A percentile compares a stretch with the other conserved stretches of the same genome.
These are phyloP conservation scores for Theristus sp. DNA, from an alignment of 2,888 invertebrate species.

Conservation along the genomic window DNA sequence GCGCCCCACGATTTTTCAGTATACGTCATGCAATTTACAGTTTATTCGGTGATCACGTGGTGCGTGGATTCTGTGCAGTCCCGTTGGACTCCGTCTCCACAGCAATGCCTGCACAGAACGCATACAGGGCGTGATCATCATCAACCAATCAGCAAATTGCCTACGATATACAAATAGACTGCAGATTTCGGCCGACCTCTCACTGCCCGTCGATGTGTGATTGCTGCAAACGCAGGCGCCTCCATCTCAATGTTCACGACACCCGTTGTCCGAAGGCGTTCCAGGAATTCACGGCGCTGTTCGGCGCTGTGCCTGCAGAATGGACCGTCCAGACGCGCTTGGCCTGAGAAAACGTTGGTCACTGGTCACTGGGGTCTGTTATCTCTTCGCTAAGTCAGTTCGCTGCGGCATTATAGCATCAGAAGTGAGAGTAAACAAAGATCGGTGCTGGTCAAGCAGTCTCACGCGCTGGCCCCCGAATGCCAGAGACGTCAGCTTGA, in stretches of 20 bases:
- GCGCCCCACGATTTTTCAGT: too few relatives aligned
- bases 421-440: too few relatives aligned
- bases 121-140: too few relatives aligned
- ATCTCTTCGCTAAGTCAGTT: too few relatives aligned
- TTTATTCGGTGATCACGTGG: too few relatives aligned
- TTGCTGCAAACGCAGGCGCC: conserved; percentile 68
- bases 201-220: conserved; percentile 76
- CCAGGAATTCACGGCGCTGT: conserved; percentile 68
- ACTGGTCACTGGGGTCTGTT: background rate
- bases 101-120: too few relatives aligned
- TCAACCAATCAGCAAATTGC: too few relatives aligned
- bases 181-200: conserved; percentile 48
- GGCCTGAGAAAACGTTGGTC: conserved; percentile 41
- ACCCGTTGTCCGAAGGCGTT: conserved; percentile 42
- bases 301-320: conserved; percentile 73
- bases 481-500: too few relatives aligned
- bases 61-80: background rate
- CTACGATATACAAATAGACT: background rate
- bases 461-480: too few relatives aligned
- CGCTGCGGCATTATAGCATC: too few relatives aligned
- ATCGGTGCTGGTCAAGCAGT: too few relatives aligned
- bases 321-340: conserved; percentile 78
- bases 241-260: conserved; percentile 93
- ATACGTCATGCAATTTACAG: too few relatives aligned
- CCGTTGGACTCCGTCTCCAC: background rate